Conservation (phyloP, 2,113 vertebrate species). For the Platysteira castanea region DNA sequence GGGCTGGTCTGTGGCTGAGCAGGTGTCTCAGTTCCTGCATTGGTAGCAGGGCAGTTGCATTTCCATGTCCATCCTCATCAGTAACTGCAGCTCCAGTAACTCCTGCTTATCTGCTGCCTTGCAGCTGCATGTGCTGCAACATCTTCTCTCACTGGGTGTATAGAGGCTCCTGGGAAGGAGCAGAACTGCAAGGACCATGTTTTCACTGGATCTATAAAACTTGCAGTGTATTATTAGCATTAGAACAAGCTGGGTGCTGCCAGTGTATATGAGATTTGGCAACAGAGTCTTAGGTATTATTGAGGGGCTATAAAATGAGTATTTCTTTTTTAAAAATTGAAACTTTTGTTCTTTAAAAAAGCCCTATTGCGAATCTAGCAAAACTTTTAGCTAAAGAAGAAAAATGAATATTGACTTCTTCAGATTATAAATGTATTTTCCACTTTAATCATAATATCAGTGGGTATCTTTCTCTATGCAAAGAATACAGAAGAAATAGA, state of each 20-base stretch:
- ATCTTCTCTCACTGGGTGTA: neutral
- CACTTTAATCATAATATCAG: neutral
- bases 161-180: neutral
- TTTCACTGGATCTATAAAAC: neutral
- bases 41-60: neutral
- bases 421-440: neutral
- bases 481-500: neutral
- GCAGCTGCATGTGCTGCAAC: neutral
- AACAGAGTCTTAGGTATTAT: neutral
- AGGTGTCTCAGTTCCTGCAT: rapidly evolving
- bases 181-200: rapidly evolving
- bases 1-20: neutral
- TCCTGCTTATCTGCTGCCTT: neutral
- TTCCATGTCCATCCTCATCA: neutral
- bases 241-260: neutral
- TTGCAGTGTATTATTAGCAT: neutral
- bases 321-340: neutral
- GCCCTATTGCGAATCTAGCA: rapidly evolving
- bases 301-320: neutral
- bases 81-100: neutral
- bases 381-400: neutral
- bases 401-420: neutral
- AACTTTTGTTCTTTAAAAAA: neutral
- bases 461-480: neutral
- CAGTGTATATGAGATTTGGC: neutral